These are phyloP conservation scores for Troilus luridus DNA, from an alignment of 2,888 invertebrate genomes.

Conservation along the genomic window DNA sequence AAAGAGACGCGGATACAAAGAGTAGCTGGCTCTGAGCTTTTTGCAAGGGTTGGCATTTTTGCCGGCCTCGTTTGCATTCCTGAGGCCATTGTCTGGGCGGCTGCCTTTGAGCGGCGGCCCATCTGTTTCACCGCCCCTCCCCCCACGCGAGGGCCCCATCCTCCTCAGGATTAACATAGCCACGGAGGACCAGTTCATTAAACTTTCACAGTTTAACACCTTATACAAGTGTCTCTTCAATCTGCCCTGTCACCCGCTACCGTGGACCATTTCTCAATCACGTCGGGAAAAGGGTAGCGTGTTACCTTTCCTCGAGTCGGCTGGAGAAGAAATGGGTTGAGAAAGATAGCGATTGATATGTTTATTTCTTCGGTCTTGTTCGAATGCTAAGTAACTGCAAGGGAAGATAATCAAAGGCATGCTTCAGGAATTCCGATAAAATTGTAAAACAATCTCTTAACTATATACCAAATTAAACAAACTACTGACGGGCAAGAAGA, in stretches of 20 bases:
- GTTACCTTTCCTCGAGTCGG: neutral
- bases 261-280: slow-evolving; percentile 19
- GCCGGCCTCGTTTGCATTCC: slow-evolving; percentile 57
- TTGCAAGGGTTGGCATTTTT: slow-evolving; percentile 54
- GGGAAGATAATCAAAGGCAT: too few species aligned
- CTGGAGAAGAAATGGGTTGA: neutral
- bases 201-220: slow-evolving; percentile 55
- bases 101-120: slow-evolving; percentile 1
- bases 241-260: slow-evolving; percentile 6
- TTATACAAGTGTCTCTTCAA: slow-evolving; percentile 56
- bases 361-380: neutral
- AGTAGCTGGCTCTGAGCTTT: slow-evolving; percentile 40
- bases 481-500: too few species aligned
- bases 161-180: slow-evolving; percentile 51
- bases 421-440: too few species aligned
- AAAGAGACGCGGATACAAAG: slow-evolving; percentile 47
- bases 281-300: too few species aligned
- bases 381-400: neutral
- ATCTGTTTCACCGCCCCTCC: slow-evolving; percentile 44
- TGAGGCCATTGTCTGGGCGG: slow-evolving; percentile 40
- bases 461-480: too few species aligned
- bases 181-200: slow-evolving; percentile 51
- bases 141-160: too few species aligned
- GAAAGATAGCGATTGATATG: neutral
- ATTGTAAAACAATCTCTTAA: too few species aligned